phyloP scores from a whole-genome alignment of 2,888 invertebrate genomes.

The Atrina japonica region DNA sequence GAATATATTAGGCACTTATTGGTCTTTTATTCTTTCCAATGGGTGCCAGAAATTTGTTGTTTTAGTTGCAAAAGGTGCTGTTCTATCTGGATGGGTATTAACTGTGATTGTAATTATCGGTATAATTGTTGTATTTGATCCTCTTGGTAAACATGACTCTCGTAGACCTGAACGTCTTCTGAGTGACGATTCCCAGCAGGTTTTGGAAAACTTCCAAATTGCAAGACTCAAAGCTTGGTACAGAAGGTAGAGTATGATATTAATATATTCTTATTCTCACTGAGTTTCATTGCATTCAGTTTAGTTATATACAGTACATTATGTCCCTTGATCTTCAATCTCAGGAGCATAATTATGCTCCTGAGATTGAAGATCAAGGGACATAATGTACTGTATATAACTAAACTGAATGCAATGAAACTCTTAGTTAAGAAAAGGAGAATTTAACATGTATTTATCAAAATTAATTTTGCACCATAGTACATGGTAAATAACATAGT shows the following conservation, averaged over 20 bases:
- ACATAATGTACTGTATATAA: no score
- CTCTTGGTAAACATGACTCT: slow-evolving; percentile 84
- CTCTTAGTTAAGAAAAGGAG: neutral
- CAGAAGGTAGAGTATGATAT: slow-evolving; percentile 55
- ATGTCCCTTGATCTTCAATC: no score
- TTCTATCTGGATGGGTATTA: slow-evolving; percentile 91
- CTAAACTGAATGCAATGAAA: neutral
- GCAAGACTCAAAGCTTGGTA: slow-evolving; percentile 70
- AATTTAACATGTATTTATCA: no score
- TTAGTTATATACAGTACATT: no score
- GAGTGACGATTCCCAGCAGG: slow-evolving; percentile 32
- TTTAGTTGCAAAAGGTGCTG: slow-evolving; percentile 84
- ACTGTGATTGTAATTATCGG: slow-evolving; percentile 87
- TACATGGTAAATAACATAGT: no score
- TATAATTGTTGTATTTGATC: slow-evolving; percentile 90
- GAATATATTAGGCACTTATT: slow-evolving; percentile 91
- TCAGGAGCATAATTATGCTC: no score
- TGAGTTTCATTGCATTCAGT: neutral
- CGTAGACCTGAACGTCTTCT: slow-evolving; percentile 16
- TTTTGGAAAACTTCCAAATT: slow-evolving; percentile 44
- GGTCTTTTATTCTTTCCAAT: slow-evolving; percentile 84
- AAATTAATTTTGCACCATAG: no score
- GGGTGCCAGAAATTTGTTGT: slow-evolving; percentile 67
- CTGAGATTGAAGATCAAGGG: no score
- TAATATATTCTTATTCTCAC: neutral